Conservation (phyloP, 2,888 invertebrate genomes). For the Lasiommata megera region DNA sequence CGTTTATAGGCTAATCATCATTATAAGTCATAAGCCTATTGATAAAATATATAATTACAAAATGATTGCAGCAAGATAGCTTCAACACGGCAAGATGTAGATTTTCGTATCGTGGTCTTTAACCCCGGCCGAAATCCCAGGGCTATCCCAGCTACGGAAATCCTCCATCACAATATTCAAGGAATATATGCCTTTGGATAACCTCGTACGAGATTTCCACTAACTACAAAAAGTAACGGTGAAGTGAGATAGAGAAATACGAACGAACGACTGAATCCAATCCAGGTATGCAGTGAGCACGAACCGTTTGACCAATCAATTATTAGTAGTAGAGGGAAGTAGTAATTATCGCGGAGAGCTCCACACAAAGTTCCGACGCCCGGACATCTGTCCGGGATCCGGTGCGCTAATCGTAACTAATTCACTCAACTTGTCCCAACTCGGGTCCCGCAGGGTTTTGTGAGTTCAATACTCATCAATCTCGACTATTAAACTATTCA, state of each 20-base stretch:
- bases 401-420: background rate
- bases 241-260: background rate
- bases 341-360: background rate
- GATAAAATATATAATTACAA: no score
- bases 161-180: no score
- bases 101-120: no score
- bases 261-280: background rate
- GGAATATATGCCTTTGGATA: no score
- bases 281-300: background rate
- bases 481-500: background rate
- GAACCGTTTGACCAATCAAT: background rate
- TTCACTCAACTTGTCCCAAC: slow-evolving; percentile 3
- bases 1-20: no score
- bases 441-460: background rate
- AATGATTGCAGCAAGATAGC: no score
- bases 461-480: background rate
- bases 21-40: no score
- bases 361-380: background rate
- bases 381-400: background rate
- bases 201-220: no score
- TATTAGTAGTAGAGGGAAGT: background rate
- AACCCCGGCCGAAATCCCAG: no score
- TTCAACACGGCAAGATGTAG: no score
- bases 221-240: no score
- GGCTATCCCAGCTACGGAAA: no score